Base-by-base conservation (phyloP, 2,888 invertebrate species). In the Drosophila neonasuta region DNA sequence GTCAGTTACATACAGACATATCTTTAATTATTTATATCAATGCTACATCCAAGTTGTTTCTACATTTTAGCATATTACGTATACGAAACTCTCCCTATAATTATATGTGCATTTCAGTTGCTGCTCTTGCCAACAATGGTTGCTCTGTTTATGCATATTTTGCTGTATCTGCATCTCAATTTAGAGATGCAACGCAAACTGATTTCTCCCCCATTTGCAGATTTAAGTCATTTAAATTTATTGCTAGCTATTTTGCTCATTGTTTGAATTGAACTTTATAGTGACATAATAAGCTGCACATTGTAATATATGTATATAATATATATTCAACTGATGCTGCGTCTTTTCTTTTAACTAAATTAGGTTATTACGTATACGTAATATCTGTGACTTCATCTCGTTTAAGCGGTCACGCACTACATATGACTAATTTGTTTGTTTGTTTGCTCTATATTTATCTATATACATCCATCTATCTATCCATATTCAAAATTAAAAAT, bases 41-140 rank as follows among this genome's bases (percentile, higher is more conserved):
- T 29, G 30, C 13, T 48, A 15, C 30, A 13, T 30, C 29, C n/a
- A 32, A 32, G 13, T 48, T 48, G n/a, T 48, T 13, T 48, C n/a
- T 30, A 2, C 15, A 48, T 9, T 30, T 48, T n/a, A 11, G 11
- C 34, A 36, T 24, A 24, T 24, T 24, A 24, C 24, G 24, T 24
- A 24, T 24, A 24, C 24, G 24, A 24, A 24, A n/a, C n/a, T 36
- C 36, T n/a, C n/a, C 11, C 36, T 36, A 11, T 36, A 36, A 36
- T 36, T 36, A 36, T n/a, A n/a, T n/a, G n/a, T 36, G n/a, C 36
- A 36, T n/a, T n/a, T 36, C 2, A 36, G n/a, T 36, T 36, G n/a
- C 36, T n/a, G 11, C n/a, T n/a, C 36, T 36, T 36, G 34, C 34
- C 34, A 34, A 34, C 34, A 36, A 36, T 36, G 34, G 17, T 3